Evolutionary conservation across 1,140 invertebrate genomes (phyloP), one percentile per base, ranked within the genome.

Genomic region (Condylostylus longicornis): DNA sequence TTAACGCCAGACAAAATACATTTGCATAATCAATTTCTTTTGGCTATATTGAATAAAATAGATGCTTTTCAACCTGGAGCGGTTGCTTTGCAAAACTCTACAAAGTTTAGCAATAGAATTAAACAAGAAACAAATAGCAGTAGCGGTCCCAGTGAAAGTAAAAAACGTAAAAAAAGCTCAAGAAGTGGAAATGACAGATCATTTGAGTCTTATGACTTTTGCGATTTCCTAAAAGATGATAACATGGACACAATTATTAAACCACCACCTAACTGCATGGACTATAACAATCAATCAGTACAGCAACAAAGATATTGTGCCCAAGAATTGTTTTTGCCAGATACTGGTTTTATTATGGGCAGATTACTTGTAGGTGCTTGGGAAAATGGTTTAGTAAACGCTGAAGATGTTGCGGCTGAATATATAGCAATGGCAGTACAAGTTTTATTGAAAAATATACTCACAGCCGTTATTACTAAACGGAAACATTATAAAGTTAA

Each of bases 21-120:
- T 58, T 65, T 82, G 18, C 83, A 87, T 52, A 88, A 88, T 64
- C 75, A 84, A 47, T 87, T 88, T 54, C 62, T 88, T 5, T 53
- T 86, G 7, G 79, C 79, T 8, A 65, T 87, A 29, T 68, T 87
- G 8, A 79, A 82, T 42, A 85, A 77, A 66, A 79, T 85, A 12
- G 75, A 81, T 6, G 68, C 72, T 20, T 67, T 73, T 28, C 55
- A 58, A 7, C 9, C 4, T 9, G 8, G 27, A 14, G 9, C 23
- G 25, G 6, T 10, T 22, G 10, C 20, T 25, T 28, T 5, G 27
- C 23, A 33, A 22, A 31, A 18, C 12, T 36, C 5, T 9, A 4
- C 8, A 14, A 5, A 19, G 19, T 23, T 9, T 18, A 13, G n/a
- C 10, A 8, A 10, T 18, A 14, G 7, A 31, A 8, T 15, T 9